These are phyloP conservation scores for Sebastes taczanowskii DNA, from an alignment of 2,797 vertebrate species.

Conservation along the genomic window DNA sequence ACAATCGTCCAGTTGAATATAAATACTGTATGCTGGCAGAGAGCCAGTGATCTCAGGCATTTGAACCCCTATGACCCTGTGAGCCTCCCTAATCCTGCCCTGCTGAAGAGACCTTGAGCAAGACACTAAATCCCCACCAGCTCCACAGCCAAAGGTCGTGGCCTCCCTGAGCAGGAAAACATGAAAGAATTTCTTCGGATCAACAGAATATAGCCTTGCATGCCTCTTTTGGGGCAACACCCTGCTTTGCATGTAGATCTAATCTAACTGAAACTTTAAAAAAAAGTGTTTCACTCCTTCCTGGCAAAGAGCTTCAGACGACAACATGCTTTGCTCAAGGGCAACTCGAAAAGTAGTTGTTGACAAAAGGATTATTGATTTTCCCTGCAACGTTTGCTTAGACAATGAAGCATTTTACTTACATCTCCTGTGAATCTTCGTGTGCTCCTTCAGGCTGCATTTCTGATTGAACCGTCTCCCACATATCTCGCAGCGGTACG, in stretches of 20 bases:
- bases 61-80: not conserved
- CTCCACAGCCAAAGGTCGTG: not conserved
- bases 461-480: slow-evolving; percentile 79
- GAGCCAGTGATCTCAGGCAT: not conserved
- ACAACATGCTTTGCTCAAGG: not conserved
- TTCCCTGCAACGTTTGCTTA: not conserved
- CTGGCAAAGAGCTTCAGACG: not conserved
- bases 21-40: not conserved
- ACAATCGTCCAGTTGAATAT: not conserved
- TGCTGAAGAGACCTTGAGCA: not conserved
- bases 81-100: not conserved
- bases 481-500: slow-evolving; percentile 74
- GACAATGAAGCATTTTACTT: not conserved
- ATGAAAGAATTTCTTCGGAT: not conserved
- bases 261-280: not conserved
- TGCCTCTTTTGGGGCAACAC: not conserved
- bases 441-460: slow-evolving; percentile 79
- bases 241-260: not conserved
- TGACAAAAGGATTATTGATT: not conserved
- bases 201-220: not conserved
- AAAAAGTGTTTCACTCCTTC: not conserved
- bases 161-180: not conserved
- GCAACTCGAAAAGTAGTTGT: not conserved
- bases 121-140: not conserved
- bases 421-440: slow-evolving; percentile 75